Conservation (phyloP, 2,888 invertebrate species). For the Agrochola litura region DNA sequence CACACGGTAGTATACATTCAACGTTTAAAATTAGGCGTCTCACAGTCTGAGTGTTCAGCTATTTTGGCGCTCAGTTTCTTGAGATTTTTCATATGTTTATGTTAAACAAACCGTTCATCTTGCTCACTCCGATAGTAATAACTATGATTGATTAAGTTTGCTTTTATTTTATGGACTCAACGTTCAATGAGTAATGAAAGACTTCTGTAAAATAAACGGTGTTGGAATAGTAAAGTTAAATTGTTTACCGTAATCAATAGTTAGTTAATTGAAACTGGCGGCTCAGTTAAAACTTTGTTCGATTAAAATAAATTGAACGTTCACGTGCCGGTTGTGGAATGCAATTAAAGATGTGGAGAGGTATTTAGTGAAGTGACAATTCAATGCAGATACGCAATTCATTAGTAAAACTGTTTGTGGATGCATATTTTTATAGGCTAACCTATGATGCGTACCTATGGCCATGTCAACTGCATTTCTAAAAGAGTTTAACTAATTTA, state of each 20-base stretch:
- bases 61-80: constrained; percentile 36
- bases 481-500: neutral
- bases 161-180: constrained; percentile 48
- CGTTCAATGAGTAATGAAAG: constrained; percentile 29
- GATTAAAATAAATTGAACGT: constrained; percentile 28
- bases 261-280: constrained; percentile 17
- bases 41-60: constrained; percentile 41
- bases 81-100: constrained; percentile 41
- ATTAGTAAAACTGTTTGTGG: neutral
- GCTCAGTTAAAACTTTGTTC: constrained; percentile 35
- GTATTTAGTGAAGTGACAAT: neutral
- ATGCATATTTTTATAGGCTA: neutral
- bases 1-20: neutral
- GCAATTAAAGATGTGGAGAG: neutral
- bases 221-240: constrained; percentile 31
- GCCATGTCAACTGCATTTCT: neutral
- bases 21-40: constrained; percentile 55
- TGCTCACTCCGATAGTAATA: constrained; percentile 23
- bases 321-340: neutral
- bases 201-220: constrained; percentile 25
- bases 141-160: constrained; percentile 49
- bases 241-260: constrained; percentile 52
- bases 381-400: neutral
- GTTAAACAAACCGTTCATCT: constrained; percentile 48
- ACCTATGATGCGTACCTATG: too few relatives aligned